Conservation (phyloP, 2,113 vertebrate genomes). For the Phylloscopus whistleri region DNA sequence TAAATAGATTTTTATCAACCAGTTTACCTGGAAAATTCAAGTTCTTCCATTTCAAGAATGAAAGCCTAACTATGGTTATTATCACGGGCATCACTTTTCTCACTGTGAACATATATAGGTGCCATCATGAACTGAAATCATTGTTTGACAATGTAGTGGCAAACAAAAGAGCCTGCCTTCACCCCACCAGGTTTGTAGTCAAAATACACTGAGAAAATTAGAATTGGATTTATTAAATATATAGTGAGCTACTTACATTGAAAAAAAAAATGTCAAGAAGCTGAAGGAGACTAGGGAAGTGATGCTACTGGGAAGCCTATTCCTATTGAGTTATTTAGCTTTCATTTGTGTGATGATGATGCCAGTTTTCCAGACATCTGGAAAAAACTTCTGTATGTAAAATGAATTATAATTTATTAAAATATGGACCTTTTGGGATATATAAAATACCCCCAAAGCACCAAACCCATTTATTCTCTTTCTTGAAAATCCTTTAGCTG, state of each 20-base stretch:
- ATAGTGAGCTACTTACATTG: background rate
- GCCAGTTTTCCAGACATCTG: background rate
- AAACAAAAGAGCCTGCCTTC: background rate
- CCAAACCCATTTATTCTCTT: background rate
- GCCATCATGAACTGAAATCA: background rate
- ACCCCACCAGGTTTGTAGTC: background rate
- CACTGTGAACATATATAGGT: background rate
- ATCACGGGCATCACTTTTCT: background rate
- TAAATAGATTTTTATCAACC: background rate
- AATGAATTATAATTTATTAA: background rate
- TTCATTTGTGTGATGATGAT: background rate
- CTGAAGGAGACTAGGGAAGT: background rate
- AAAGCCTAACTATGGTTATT: background rate
- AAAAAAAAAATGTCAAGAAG: background rate
- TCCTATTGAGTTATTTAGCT: background rate
- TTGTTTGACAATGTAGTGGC: background rate
- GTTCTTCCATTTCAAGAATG: background rate
- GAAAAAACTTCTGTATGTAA: background rate
- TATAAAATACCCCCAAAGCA: background rate
- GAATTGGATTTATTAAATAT: background rate
- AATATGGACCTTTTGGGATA: background rate
- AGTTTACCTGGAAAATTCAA: background rate
- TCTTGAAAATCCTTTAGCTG: background rate
- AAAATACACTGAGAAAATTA: background rate
- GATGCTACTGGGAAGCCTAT: background rate